Percentiles rank a stretch among this genome's conserved stretches.
phyloP scores from a whole-genome alignment of 2,113 vertebrate species.

The Sclerurus mexicanus region DNA sequence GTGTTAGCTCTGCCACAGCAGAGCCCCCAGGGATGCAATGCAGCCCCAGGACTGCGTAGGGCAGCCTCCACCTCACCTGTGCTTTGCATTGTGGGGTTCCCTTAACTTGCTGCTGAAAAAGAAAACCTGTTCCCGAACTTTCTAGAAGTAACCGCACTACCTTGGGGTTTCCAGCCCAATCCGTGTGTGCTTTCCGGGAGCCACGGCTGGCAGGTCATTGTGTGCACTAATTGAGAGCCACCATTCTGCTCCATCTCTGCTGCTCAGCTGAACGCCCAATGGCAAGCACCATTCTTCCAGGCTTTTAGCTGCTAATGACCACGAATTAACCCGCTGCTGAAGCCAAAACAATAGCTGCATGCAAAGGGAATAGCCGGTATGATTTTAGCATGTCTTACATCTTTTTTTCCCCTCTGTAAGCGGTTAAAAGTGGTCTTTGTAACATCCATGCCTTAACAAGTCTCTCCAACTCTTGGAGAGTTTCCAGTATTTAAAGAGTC shows the following conservation, averaged over 20 bases:
- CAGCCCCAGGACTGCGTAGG: accelerated
- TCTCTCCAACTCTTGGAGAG: conserved; percentile 29
- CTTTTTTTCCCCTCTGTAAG: not conserved
- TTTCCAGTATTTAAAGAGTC: conserved; percentile 41
- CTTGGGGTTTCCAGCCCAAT: not conserved
- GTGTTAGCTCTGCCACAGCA: not conserved
- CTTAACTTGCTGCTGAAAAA: not conserved
- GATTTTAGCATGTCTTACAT: conserved; percentile 14
- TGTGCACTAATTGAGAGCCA: conserved; percentile 1
- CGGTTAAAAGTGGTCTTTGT: conserved; percentile 23
- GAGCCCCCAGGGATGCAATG: accelerated
- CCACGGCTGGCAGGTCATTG: conserved; percentile 1
- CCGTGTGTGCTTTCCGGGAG: not conserved
- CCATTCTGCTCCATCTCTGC: not conserved
- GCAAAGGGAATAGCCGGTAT: conserved; percentile 1
- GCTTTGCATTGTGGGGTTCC: not conserved
- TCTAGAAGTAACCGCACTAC: not conserved
- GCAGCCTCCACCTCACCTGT: not conserved
- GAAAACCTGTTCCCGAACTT: not conserved
- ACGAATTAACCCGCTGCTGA: conserved; percentile 21
- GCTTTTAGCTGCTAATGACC: not conserved
- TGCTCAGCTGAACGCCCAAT: not conserved
- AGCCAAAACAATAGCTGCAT: conserved; percentile 1
- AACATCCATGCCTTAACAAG: conserved; percentile 20
- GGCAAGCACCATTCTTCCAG: not conserved